Evolutionary conservation across 2,113 vertebrate genomes (phyloP), one percentile per base, ranked within the genome.

Genomic region (Gallinago paraguaiae): DNA sequence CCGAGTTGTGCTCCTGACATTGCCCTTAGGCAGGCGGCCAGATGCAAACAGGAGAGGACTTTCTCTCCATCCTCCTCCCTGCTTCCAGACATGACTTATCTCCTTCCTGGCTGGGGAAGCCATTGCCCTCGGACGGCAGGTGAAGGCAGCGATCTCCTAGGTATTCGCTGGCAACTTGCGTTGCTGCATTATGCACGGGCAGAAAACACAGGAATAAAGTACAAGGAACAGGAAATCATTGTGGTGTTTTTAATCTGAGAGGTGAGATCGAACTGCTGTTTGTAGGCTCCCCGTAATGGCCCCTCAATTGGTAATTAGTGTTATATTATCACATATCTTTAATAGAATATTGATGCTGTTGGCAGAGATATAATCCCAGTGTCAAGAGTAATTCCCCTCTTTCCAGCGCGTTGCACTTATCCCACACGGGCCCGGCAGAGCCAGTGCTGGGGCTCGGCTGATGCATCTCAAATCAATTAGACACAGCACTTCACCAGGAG

Each of bases 261-360:
- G 92, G 92, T 86, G 89, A 92, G 96, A 97, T 96, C 59, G 41
- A 96, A 95, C 23, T 11, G 20, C 87, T 81, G 82, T 95, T 94
- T 94, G 93, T 39, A 92, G 94, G 82, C 82, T 85, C 48, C 82
- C 91, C 46, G 57, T 57, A 72, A 94, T 84, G 90, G 95, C 63
- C 83, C 86, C 83, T 93, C 93, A 39, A 80, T 88, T 95, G 96
- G 96, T 92, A 95, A 97, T 96, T 94, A 95, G 92, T 60, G 91
- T 86, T 94, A 83, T 79, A 89, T 95, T 95, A 95, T 83, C 95
- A 63, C 94, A 75, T 94, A 95, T 92, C 93, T 96, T 95, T 94
- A 97, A 97, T 95, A 95, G 97, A 96, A 96, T 96, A 97, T 97
- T 89, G 91, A 97, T 94, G 94, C 90, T 56, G 91, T 71, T 95